A percentile compares a stretch with the other conserved stretches of the same genome.
Conservation (phyloP, 2,113 vertebrate species). For the Ia io region DNA sequence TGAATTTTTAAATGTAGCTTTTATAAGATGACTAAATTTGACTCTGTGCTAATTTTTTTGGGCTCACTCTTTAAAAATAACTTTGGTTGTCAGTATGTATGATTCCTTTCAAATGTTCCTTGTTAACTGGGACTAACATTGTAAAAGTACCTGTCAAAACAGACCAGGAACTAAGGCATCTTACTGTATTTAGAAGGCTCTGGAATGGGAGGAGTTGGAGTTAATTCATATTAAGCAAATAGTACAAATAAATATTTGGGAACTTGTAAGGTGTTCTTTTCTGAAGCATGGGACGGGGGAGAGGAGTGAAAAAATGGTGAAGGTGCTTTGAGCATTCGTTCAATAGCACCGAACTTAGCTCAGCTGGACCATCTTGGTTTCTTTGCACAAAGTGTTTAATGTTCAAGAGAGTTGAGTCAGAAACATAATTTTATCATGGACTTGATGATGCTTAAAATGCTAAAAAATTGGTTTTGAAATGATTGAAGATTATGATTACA, state of each 20-base stretch:
- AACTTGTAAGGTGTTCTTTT: not conserved
- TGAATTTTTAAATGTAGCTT: not conserved
- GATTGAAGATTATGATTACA: not conserved
- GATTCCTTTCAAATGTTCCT: not conserved
- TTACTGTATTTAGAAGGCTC: not conserved
- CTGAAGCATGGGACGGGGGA: not conserved
- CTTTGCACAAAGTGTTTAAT: not conserved
- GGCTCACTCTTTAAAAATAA: not conserved
- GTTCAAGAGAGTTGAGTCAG: not conserved
- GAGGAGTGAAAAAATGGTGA: not conserved
- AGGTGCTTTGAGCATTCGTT: not conserved
- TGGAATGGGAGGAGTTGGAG: not conserved
- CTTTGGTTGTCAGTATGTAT: not conserved
- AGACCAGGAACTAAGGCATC: not conserved
- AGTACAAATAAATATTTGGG: not conserved
- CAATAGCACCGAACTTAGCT: not conserved
- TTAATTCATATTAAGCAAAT: not conserved
- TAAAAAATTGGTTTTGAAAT: conserved; percentile 14
- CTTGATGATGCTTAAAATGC: not conserved
- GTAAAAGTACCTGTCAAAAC: conserved; percentile 4
- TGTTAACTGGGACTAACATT: not conserved
- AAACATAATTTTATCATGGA: not conserved
- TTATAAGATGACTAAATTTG: not conserved
- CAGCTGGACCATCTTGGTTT: not conserved
- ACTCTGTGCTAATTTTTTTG: not conserved